phyloP scores from a whole-genome alignment of 2,113 vertebrate genomes.

The Tachycineta bicolor region DNA sequence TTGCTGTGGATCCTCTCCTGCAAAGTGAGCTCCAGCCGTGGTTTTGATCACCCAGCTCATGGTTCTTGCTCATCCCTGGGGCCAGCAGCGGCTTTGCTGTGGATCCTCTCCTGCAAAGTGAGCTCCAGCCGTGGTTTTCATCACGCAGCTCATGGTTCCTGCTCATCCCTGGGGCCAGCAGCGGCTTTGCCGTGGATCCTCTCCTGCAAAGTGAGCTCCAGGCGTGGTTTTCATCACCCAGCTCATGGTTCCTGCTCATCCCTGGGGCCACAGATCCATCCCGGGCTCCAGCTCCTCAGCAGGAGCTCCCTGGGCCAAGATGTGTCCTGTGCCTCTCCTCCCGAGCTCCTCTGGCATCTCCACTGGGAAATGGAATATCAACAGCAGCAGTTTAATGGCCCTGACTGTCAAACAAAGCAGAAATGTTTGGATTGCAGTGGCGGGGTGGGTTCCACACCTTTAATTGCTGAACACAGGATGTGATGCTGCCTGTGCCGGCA shows the following conservation, averaged over 20 bases:
- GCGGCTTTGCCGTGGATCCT: neutral
- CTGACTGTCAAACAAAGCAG: neutral
- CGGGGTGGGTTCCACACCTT: neutral
- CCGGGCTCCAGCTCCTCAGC: rapidly evolving
- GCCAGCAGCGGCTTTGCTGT: neutral
- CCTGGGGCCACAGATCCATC: neutral
- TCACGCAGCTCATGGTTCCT: neutral
- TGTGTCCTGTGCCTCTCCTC: neutral
- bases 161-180: neutral
- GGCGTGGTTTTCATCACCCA: rapidly evolving
- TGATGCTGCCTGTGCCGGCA: neutral
- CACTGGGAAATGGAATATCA: neutral
- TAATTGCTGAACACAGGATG: neutral
- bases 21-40: neutral
- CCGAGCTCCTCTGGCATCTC: neutral
- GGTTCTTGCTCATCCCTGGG: neutral
- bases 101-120: neutral
- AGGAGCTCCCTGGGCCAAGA: neutral
- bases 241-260: neutral
- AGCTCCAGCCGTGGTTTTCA: neutral
- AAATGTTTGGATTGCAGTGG: neutral
- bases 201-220: neutral
- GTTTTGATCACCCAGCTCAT: rapidly evolving
- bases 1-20: neutral
- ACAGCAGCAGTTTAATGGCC: neutral